These are phyloP conservation scores for Caenorhabditis virilis DNA, from an alignment of 2,888 invertebrate genomes.

Conservation along the genomic window DNA sequence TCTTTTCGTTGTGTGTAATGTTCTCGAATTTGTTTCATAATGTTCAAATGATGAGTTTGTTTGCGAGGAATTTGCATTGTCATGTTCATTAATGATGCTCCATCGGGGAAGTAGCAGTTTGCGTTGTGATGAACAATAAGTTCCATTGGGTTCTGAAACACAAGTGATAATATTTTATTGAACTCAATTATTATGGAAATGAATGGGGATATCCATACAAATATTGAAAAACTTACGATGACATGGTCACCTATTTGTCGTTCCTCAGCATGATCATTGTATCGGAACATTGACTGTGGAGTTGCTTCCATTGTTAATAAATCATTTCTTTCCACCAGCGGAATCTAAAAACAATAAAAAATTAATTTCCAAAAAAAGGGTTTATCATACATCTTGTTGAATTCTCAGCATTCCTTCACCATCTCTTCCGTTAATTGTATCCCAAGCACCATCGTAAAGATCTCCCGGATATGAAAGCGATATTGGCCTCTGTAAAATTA, in stretches of 20 bases:
- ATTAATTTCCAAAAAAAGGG: neutral
- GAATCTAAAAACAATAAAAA: conserved; percentile 2
- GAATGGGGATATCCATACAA: too few species aligned
- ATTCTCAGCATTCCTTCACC: neutral
- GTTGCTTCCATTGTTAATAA: conserved; percentile 2
- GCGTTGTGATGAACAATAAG: neutral
- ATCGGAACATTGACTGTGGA: conserved; percentile 1
- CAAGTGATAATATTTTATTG: too few species aligned
- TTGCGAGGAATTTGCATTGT: neutral
- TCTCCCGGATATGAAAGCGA: conserved; percentile 23
- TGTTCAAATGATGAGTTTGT: neutral
- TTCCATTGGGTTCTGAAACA: conserved; percentile 1
- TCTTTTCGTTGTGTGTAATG: neutral
- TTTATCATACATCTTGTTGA: conserved; percentile 1
- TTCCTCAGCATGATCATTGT: too few species aligned
- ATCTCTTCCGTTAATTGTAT: conserved; percentile 19
- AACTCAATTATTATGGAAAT: too few species aligned
- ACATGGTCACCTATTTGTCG: too few species aligned
- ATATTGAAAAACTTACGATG: too few species aligned
- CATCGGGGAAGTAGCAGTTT: neutral
- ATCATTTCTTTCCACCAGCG: neutral
- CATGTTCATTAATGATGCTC: neutral
- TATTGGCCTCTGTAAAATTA: conserved; percentile 4
- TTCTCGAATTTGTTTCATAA: neutral
- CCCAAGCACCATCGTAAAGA: conserved; percentile 29